A percentile compares a stretch with the other conserved stretches of the same genome.
Conservation (phyloP, 2,888 invertebrate species). For the Eristalis intricaria region DNA sequence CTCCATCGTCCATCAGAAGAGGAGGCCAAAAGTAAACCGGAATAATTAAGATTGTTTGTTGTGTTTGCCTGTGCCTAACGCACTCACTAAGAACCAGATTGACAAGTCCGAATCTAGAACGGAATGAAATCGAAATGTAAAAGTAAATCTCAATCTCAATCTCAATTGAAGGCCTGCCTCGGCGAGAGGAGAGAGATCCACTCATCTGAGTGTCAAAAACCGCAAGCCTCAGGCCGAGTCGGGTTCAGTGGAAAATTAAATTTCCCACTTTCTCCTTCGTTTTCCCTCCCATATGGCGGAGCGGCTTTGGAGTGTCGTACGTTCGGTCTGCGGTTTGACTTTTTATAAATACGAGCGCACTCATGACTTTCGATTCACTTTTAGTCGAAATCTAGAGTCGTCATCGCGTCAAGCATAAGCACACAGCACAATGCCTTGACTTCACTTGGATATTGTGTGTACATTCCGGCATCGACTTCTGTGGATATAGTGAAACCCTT, state of each 20-base stretch:
- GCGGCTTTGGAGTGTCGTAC: not conserved
- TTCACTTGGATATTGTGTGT: not conserved
- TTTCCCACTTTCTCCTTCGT: slow-evolving; percentile 79
- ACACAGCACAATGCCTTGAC: slow-evolving; percentile 37
- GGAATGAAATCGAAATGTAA: slow-evolving; percentile 23
- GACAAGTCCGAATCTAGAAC: slow-evolving; percentile 45
- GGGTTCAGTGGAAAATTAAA: slow-evolving; percentile 71
- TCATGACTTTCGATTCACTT: slow-evolving; percentile 75
- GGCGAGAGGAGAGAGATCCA: slow-evolving; percentile 1
- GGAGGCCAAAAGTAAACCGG: slow-evolving; percentile 19
- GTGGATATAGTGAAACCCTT: slow-evolving; percentile 31
- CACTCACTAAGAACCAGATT: slow-evolving; percentile 25
- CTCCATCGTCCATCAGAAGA: slow-evolving; percentile 3
- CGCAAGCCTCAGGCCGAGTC: slow-evolving; percentile 14
- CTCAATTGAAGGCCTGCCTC: not conserved
- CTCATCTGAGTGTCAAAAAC: not conserved
- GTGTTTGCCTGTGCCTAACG: not conserved
- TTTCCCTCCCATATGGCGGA: slow-evolving; percentile 59
- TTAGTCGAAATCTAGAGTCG: slow-evolving; percentile 74
- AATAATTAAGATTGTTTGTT: slow-evolving; percentile 29
- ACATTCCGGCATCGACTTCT: slow-evolving; percentile 7
- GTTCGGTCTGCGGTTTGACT: slow-evolving; percentile 72
- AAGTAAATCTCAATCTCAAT: not conserved
- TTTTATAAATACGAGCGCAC: slow-evolving; percentile 78
- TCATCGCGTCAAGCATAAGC: slow-evolving; percentile 31